Base-by-base conservation (phyloP, 2,113 vertebrate species). In the Mobula hypostoma region DNA sequence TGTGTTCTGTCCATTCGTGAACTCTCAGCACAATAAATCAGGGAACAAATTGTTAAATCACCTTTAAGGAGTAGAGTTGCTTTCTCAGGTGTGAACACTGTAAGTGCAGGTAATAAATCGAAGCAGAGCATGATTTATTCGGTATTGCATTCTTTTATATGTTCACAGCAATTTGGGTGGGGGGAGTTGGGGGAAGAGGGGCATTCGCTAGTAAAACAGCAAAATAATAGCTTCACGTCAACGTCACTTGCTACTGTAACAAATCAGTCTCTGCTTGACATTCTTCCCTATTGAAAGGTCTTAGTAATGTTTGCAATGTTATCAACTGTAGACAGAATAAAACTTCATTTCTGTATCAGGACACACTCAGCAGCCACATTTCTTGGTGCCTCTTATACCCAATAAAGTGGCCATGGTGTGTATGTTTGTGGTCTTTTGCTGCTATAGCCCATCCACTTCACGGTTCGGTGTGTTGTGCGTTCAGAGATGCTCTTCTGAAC, bases 1-100 rank as follows among this genome's bases (percentile, higher is more conserved):
- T 40, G 82, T 85, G 9, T 85, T 85, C 82, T 85, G 24, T 85
- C 82, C 48, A 61, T 85, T 85, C 2, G 7, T 85, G 82, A 85
- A 85, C 82, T 29, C 56, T 58, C 19, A 83, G 11, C 80, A 27
- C 80, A 27, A 61, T 85, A 27, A 58, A 61, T 85, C 82, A 85
- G 24, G 8, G 82, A 85, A 24, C 27, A 29, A 58, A 85, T 85
- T 85, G 82, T 61, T 85, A 85, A 85, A 85, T 85, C 82, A 85
- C 19, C 82, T 61, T 85, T 58, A n/a, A 85, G 48, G 48, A 61
- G 24, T 21, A 61, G 56, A 85, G 24, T 85, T 85, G 82, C 82
- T 85, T 58, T 48, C 40, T 85, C 82, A 85, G 48, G 48, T 56
- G 48, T 58, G 80, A 83, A 24, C 19, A 9, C 80, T 58, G 40